Percentiles rank a stretch among this genome's conserved stretches.
Evolutionary conservation across 2,797 vertebrate species (phyloP).

Genomic region (Sparus aurata): DNA sequence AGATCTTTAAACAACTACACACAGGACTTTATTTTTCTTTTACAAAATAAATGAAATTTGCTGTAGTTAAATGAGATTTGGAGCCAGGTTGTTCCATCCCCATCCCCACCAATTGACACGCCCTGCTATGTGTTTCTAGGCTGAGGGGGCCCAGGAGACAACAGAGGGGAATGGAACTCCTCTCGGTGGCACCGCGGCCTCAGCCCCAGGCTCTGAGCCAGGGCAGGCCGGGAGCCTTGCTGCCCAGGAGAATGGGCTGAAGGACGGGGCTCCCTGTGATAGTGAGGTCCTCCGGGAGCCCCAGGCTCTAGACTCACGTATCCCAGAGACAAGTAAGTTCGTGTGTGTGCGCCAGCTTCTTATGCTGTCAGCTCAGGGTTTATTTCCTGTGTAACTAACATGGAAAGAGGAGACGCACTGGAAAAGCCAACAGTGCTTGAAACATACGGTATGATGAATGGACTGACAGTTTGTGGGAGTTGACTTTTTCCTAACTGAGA

Average conservation of each 20-base stretch:
- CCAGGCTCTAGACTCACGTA: slow-evolving; percentile 91
- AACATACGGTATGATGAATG: not conserved
- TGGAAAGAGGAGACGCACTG: not conserved
- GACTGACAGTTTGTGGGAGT: not conserved
- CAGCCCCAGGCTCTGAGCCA: slow-evolving; percentile 59
- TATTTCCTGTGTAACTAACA: not conserved
- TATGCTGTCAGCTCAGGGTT: slow-evolving; percentile 2
- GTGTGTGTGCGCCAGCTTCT: slow-evolving; percentile 16
- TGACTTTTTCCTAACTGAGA: not conserved
- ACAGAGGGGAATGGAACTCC: slow-evolving; percentile 80
- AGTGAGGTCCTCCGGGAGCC: slow-evolving; percentile 88
- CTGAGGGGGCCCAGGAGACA: slow-evolving; percentile 87
- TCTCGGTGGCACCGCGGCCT: slow-evolving; percentile 75
- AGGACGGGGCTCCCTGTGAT: slow-evolving; percentile 84
- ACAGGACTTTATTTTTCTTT: not conserved
- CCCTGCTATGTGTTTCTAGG: slow-evolving; percentile 89
- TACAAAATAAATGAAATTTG: not conserved
- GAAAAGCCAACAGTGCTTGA: not conserved
- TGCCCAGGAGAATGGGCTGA: slow-evolving; percentile 90
- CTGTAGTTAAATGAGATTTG: slow-evolving; percentile 19
- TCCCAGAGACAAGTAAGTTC: slow-evolving; percentile 98
- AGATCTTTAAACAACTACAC: not conserved
- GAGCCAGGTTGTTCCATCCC: slow-evolving; percentile 72
- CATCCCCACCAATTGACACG: slow-evolving; percentile 81
- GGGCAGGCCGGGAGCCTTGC: slow-evolving; percentile 72